Evolutionary conservation across 2,797 vertebrate species (phyloP).

Genomic region (Pseudotriccus pelzelni): DNA sequence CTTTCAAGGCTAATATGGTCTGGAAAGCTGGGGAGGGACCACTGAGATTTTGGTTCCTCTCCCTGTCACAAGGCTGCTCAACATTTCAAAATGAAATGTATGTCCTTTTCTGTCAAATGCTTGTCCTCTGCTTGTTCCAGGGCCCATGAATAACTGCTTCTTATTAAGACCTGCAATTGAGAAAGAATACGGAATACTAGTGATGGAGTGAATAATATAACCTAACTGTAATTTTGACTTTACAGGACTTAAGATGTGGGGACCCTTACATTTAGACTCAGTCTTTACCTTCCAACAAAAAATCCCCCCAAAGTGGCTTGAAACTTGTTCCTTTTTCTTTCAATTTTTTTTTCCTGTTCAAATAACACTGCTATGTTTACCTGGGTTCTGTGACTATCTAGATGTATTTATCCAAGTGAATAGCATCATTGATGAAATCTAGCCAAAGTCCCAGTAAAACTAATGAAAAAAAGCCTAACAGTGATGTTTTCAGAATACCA

Average conservation of each 20-base stretch:
- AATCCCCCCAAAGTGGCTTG: neutral
- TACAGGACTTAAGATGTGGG: neutral
- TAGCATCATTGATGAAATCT: neutral
- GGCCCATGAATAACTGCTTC: neutral
- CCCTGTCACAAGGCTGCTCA: neutral
- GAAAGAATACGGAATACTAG: neutral
- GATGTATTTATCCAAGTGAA: neutral
- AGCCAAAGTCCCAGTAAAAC: neutral
- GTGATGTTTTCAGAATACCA: neutral
- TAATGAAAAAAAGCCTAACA: neutral
- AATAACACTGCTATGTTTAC: neutral
- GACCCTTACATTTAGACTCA: neutral
- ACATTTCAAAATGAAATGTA: neutral
- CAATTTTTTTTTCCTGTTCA: neutral
- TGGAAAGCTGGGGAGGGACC: neutral
- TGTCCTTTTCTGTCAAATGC: neutral
- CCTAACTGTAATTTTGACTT: neutral
- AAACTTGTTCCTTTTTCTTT: neutral
- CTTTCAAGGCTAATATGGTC: neutral
- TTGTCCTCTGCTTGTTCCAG: neutral
- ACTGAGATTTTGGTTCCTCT: neutral
- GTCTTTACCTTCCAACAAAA: neutral
- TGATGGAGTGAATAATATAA: neutral
- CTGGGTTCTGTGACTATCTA: neutral
- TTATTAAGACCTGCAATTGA: neutral